Percentiles rank a stretch among this genome's conserved stretches.
Conservation (phyloP, 2,797 vertebrate genomes). For the Enteromius radiatus region DNA sequence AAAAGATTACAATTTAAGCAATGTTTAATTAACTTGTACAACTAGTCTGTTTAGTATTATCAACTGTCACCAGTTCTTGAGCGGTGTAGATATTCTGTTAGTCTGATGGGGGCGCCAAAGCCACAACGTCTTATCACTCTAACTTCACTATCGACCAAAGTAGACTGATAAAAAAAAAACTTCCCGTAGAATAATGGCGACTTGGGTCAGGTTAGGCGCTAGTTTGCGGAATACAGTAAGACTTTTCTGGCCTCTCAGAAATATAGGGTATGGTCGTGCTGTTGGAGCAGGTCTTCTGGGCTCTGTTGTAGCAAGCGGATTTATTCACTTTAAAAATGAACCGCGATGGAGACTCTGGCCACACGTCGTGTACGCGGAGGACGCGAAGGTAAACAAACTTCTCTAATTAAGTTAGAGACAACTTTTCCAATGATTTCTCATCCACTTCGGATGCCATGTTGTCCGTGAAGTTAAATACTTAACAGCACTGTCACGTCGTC, state of each 20-base stretch:
- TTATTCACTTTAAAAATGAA: slow-evolving; percentile 53
- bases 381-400: slow-evolving; percentile 66
- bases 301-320: slow-evolving; percentile 64
- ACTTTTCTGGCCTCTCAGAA: slow-evolving; percentile 50
- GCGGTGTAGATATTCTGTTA: neutral
- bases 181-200: slow-evolving; percentile 69
- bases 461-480: neutral
- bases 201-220: slow-evolving; percentile 66
- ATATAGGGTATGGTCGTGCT: slow-evolving; percentile 19
- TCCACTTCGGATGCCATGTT: neutral
- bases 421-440: neutral
- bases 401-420: neutral
- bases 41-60: neutral
- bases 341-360: slow-evolving; percentile 53
- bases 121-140: neutral
- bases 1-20: neutral
- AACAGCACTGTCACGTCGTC: no score
- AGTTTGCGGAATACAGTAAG: slow-evolving; percentile 54
- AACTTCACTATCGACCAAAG: neutral
- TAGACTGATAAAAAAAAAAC: neutral
- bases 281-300: slow-evolving; percentile 64
- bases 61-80: neutral
- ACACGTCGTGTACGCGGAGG: slow-evolving; percentile 68
- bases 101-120: slow-evolving; percentile 33
- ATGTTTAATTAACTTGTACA: neutral